phyloP scores from a whole-genome alignment of 2,888 invertebrate genomes.

The Trichopria drosophilae region DNA sequence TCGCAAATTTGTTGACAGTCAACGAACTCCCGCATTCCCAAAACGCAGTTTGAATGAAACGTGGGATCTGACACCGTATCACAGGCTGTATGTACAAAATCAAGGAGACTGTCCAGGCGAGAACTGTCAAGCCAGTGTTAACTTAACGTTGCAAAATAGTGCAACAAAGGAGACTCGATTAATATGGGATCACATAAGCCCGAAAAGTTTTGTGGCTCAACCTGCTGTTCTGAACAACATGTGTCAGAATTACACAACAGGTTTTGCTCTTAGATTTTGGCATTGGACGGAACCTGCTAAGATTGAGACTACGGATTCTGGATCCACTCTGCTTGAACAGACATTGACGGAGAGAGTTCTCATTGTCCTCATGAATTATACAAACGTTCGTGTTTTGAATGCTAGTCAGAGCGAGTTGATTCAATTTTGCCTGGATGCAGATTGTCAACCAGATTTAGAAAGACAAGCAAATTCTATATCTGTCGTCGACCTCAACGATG shows the following conservation, averaged over 20 bases:
- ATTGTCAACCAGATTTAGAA: slow-evolving; percentile 75
- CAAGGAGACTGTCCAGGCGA: slow-evolving; percentile 71
- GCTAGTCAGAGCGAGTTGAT: slow-evolving; percentile 77
- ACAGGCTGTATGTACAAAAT: slow-evolving; percentile 68
- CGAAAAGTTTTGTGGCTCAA: slow-evolving; percentile 71
- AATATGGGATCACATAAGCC: slow-evolving; percentile 67
- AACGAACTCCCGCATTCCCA: no score
- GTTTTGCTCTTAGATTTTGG: slow-evolving; percentile 83
- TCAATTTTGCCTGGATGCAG: slow-evolving; percentile 67
- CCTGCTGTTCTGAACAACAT: slow-evolving; percentile 66
- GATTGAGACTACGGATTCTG: slow-evolving; percentile 19
- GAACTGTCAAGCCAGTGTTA: slow-evolving; percentile 64
- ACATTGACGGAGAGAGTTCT: slow-evolving; percentile 72
- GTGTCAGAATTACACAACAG: slow-evolving; percentile 65
- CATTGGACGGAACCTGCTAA: slow-evolving; percentile 65
- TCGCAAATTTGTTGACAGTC: slow-evolving; percentile 14
- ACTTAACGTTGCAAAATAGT: slow-evolving; percentile 61
- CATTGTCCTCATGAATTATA: slow-evolving; percentile 77
- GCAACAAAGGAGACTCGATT: slow-evolving; percentile 61
- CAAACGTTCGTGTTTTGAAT: slow-evolving; percentile 74
- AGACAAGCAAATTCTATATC: slow-evolving; percentile 72
- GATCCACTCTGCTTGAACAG: slow-evolving; percentile 35
- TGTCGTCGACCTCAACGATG: slow-evolving; percentile 73
- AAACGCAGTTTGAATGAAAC: slow-evolving; percentile 32
- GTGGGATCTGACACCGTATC: slow-evolving; percentile 45